Evolutionary conservation across 2,797 vertebrate genomes (phyloP).

Genomic region (Parotocinclus haroldoi): DNA sequence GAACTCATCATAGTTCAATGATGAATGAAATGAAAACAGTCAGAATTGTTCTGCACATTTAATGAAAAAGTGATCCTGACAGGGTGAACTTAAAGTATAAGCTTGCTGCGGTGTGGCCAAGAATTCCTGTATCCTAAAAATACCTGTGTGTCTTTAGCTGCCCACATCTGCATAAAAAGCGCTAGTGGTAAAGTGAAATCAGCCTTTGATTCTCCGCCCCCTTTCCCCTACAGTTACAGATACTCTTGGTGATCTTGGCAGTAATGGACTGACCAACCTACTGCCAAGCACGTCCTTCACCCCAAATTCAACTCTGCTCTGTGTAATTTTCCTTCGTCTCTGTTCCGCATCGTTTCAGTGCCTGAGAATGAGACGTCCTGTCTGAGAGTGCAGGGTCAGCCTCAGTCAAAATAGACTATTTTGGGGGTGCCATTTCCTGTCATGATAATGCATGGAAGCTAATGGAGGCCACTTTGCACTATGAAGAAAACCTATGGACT

Average conservation of each 20-base stretch:
- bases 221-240: conserved; percentile 9
- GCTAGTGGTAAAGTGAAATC: conserved; percentile 26
- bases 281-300: conserved; percentile 59
- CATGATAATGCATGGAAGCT: neutral
- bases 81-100: no score
- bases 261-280: conserved; percentile 6
- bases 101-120: no score
- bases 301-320: conserved; percentile 60
- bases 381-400: conserved; percentile 13
- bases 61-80: no score
- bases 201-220: neutral
- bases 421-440: neutral
- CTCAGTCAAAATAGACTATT: neutral
- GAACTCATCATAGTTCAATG: no score
- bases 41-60: no score
- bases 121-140: no score
- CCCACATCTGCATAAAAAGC: conserved; percentile 48
- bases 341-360: neutral
- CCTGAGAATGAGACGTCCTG: neutral
- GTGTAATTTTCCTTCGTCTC: conserved; percentile 29
- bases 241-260: conserved; percentile 29
- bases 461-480: no score
- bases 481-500: no score
- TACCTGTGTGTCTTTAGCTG: no score
- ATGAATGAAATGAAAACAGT: no score